Evolutionary conservation across 2,113 vertebrate genomes (phyloP).

Genomic region (Oceanites oceanicus): DNA sequence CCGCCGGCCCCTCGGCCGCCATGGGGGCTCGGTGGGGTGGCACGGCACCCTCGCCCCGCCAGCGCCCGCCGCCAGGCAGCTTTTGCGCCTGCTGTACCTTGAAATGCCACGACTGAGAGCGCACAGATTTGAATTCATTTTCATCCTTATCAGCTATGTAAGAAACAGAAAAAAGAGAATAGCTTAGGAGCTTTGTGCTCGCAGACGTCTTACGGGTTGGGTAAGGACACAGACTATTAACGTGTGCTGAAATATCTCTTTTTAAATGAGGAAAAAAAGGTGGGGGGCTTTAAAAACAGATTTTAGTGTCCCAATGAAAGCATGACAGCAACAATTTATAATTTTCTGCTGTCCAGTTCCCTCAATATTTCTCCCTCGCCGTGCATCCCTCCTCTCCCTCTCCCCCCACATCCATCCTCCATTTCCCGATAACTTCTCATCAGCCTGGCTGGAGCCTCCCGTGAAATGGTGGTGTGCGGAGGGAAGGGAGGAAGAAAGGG

Average conservation of each 20-base stretch:
- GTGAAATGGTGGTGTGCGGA: slow-evolving; percentile 66
- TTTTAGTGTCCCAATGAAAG: slow-evolving; percentile 48
- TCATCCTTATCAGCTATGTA: neutral
- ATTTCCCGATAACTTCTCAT: slow-evolving; percentile 64
- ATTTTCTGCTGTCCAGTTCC: slow-evolving; percentile 44
- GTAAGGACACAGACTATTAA: neutral
- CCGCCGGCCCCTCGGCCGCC: neutral
- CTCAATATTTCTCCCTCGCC: neutral
- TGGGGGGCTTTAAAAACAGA: neutral
- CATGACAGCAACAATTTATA: slow-evolving; percentile 52
- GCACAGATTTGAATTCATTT: neutral
- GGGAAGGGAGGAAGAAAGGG: slow-evolving; percentile 20
- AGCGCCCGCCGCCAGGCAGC: neutral
- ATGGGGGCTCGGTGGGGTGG: neutral
- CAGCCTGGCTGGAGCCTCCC: slow-evolving; percentile 26
- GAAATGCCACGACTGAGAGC: neutral
- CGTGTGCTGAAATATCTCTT: slow-evolving; percentile 39
- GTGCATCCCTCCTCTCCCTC: slow-evolving; percentile 13
- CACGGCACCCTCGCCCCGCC: fast-evolving
- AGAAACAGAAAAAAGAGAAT: neutral
- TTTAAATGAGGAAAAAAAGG: neutral
- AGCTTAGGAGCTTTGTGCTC: neutral
- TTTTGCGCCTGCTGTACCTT: neutral
- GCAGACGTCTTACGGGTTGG: neutral
- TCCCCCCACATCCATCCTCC: slow-evolving; percentile 62